Evolutionary conservation across 2,113 vertebrate species (phyloP).

Genomic region (Tychaedon coryphoeus): DNA sequence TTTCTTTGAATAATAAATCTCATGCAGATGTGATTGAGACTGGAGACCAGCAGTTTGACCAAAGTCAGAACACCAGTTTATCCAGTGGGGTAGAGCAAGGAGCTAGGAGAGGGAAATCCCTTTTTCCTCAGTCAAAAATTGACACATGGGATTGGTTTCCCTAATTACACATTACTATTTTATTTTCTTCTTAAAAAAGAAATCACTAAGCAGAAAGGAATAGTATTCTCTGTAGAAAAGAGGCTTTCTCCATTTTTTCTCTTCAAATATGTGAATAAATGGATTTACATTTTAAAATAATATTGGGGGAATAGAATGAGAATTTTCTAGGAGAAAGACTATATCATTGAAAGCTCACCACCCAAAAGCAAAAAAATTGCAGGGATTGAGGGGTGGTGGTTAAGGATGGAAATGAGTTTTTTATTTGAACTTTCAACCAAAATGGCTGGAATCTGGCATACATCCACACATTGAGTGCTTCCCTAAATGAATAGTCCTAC

Average conservation of each 20-base stretch:
- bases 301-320: not conserved
- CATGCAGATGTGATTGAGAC: not conserved
- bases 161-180: not conserved
- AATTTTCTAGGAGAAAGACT: not conserved
- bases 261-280: not conserved
- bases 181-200: not conserved
- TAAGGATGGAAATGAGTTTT: not conserved
- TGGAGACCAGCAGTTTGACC: not conserved
- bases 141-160: not conserved
- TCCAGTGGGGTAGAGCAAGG: not conserved
- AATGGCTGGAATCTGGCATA: not conserved
- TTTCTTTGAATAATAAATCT: not conserved
- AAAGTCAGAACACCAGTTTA: not conserved
- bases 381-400: accelerated
- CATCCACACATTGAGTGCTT: not conserved
- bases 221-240: not conserved
- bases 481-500: not conserved
- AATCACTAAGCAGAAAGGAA: not conserved
- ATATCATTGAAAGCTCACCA: not conserved
- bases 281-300: not conserved
- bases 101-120: not conserved
- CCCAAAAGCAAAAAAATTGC: not conserved
- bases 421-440: not conserved
- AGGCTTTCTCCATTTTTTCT: not conserved
- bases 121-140: not conserved